A percentile compares a stretch with the other conserved stretches of the same genome.
Evolutionary conservation across 1,140 invertebrate genomes (phyloP).

Genomic region (Goniozus legneri): DNA sequence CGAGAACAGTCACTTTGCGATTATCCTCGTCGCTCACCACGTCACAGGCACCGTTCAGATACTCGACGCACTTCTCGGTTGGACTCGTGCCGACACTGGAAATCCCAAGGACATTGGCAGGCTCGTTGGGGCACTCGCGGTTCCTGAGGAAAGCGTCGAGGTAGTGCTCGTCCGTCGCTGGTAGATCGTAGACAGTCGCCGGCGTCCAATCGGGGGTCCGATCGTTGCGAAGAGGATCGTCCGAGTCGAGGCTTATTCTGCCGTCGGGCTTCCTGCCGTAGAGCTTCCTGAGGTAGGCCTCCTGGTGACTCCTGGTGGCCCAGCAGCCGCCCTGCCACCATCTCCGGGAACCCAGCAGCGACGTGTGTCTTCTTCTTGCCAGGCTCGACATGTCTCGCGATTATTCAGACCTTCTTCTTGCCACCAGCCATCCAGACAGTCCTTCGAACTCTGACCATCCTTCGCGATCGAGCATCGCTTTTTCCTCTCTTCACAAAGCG

Average conservation of each 20-base stretch:
- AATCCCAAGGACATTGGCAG: conserved; percentile 9
- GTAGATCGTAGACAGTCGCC: conserved; percentile 31
- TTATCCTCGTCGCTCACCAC: conserved; percentile 21
- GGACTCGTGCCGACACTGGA: conserved; percentile 36
- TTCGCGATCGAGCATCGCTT: too few species aligned
- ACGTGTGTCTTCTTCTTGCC: conserved; percentile 39
- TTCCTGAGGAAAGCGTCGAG: conserved; percentile 40
- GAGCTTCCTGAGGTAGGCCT: conserved; percentile 48
- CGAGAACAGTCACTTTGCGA: conserved; percentile 14
- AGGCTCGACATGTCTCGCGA: conserved; percentile 39
- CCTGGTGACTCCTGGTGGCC: conserved; percentile 50
- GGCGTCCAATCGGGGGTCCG: conserved; percentile 14
- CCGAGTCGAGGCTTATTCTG: conserved; percentile 7
- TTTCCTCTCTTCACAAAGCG: too few species aligned
- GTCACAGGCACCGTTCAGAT: conserved; percentile 36
- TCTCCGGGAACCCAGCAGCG: conserved; percentile 45
- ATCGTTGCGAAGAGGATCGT: conserved; percentile 7
- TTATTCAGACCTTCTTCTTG: too few species aligned
- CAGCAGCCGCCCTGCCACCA: conserved; percentile 53
- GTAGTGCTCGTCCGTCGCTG: conserved; percentile 36
- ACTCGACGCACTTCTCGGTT: conserved; percentile 51
- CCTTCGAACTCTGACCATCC: too few species aligned
- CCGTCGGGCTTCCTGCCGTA: conserved; percentile 42
- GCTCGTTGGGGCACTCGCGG: conserved; percentile 15
- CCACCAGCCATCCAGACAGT: too few species aligned